phyloP scores from a whole-genome alignment of 2,888 invertebrate genomes.

The Hedychridium roseum region DNA sequence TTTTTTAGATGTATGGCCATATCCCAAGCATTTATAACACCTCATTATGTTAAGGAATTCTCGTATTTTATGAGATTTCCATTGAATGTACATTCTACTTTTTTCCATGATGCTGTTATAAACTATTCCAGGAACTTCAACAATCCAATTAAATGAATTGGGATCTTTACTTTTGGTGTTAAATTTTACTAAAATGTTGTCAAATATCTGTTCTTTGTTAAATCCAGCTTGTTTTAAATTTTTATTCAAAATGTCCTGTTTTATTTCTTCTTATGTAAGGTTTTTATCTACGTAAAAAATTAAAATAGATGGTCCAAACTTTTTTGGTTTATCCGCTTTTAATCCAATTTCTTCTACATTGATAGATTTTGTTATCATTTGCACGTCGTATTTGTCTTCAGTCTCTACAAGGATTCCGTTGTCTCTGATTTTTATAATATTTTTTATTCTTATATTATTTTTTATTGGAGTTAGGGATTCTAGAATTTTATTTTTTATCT shows the following conservation, averaged over 20 bases:
- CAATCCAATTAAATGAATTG: background rate
- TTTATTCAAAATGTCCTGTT: background rate
- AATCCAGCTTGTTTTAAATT: background rate
- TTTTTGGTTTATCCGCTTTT: too few relatives aligned
- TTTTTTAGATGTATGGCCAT: background rate
- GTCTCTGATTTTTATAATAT: too few relatives aligned
- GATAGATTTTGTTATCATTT: too few relatives aligned
- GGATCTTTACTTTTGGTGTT: background rate
- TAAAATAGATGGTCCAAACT: background rate
- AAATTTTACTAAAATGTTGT: background rate
- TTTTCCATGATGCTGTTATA: background rate
- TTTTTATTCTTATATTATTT: too few relatives aligned
- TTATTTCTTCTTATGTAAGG: background rate
- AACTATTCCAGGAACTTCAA: background rate
- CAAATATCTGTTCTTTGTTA: background rate
- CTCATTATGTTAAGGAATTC: background rate
- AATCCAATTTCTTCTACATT: too few relatives aligned
- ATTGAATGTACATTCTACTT: background rate
- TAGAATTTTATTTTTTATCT: too few relatives aligned
- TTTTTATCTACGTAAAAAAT: background rate
- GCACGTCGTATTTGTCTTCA: too few relatives aligned
- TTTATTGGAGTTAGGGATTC: too few relatives aligned
- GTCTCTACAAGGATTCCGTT: too few relatives aligned
- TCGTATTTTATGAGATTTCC: background rate
- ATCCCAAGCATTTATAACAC: too few relatives aligned